Evolutionary conservation across 2,888 invertebrate genomes (phyloP), one percentile per base, ranked within the genome.

Genomic region (Caenorhabditis sp.): DNA sequence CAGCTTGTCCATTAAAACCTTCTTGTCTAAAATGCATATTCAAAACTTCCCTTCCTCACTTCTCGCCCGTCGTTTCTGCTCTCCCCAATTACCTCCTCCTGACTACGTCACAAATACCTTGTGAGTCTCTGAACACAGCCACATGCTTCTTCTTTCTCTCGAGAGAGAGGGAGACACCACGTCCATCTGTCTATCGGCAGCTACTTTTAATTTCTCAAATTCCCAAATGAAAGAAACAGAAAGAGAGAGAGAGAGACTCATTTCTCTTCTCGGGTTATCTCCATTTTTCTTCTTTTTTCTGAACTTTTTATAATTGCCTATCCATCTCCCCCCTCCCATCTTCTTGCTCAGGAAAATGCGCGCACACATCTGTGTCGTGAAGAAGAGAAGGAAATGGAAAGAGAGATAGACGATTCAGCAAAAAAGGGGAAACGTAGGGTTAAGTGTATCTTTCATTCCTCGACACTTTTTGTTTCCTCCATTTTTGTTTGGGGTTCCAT

Each of bases 291-390:
- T 22, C 47, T 7, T 28, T 38, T 26, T 47, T 69, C 56, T 59
- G 75, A 75, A 75, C 75, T 75, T 75, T 75, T 75, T 75, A 75
- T 75, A 75, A 75, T 75, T 75, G 75, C 56, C 81, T 72, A 22
- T 28, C 64, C 28, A 16, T 58, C 68, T 74, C 44, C 58, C 24
- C 28, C 38, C 35, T 41, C 44, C 22, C 22, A 22, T 31, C 26
- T 49, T 31, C 12, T 10, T 14, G 28, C 4, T 4, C 19, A 47
- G 26, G 10, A 61, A 22, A 22, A 22, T 10, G 14, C 10, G 14
- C 12, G 28, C 28, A 28, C 64, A 49, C 66, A 66, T 66, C 66
- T 66, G 66, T 66, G 49, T 49, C 49, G 35, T 12, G 22, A 64
- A 44, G 47, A 26, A 54, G 35, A 6, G 24, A 51, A 19, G 22